Evolutionary conservation across 2,113 vertebrate genomes (phyloP), one percentile per base, ranked within the genome.

Genomic region (rabbit (Oryctolagus cuniculus)): DNA sequence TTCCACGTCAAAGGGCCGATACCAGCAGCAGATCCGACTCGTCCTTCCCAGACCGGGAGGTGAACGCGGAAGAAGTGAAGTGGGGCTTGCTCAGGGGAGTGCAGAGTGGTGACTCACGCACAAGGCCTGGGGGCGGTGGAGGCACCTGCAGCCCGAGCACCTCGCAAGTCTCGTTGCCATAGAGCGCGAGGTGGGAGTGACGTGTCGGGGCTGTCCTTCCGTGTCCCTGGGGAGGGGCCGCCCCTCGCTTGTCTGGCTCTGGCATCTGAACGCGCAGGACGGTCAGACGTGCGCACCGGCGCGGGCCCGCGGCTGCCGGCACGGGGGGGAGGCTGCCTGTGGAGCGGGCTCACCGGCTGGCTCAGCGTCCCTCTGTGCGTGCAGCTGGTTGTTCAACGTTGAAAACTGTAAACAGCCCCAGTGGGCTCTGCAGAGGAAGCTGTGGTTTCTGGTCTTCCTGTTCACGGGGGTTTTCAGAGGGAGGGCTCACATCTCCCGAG

Each of bases 371-470:
- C 64, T 36, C 29, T 2, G 36, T 66, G 73, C 9, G 25, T 38
- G 10, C 5, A 58, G 53, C 1, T 22, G 44, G 63, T 75, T 89
- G 34, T 95, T 72, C 29, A 58, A 67, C 77, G n/a, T 87, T 77
- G 74, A 55, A 86, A 66, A 34, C 61, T 80, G 74, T 82, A 89
- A 92, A 91, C 90, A 25, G 22, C 8, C 31, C 44, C 21, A 36
- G 86, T 10, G 51, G 19, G 64, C 55, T 61, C 69, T 22, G 51
- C 85, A 78, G 93, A 31, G 98, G 98, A 98, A 98, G 1, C 90
- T 63, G 98, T 44, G 98, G 98, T 98, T 87, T 2, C 15, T 70
- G 93, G 66, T n/a, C 96, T 98, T 98, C 98, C 98, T 97, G 98
- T 90, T 88, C 49, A 95, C 63, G 67, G 0, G 38, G 34, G 82